Evolutionary conservation across 2,888 invertebrate genomes (phyloP).

Genomic region (Cryptosula pallasiana): DNA sequence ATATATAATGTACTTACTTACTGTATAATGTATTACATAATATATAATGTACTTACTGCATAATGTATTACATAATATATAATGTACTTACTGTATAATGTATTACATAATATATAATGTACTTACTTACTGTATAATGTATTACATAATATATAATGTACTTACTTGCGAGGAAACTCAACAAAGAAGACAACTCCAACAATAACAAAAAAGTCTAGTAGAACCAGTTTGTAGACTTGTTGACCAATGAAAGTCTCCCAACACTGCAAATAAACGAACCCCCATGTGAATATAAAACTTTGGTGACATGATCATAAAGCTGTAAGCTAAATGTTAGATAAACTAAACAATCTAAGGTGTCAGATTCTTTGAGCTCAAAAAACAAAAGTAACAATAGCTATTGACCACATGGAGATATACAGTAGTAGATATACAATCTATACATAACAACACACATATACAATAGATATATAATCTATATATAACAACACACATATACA

Average conservation of each 20-base stretch:
- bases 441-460: not conserved
- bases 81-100: too few species aligned
- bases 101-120: not conserved
- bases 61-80: too few species aligned
- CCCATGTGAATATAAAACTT: too few species aligned
- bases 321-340: too few species aligned
- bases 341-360: too few species aligned
- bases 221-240: conserved; percentile 22
- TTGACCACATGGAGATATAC: not conserved
- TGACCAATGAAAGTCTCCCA: conserved; percentile 24
- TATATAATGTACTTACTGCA: too few species aligned
- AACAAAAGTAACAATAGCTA: not conserved
- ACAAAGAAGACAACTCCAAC: conserved; percentile 21
- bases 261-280: conserved; percentile 6
- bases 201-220: conserved; percentile 22
- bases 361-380: too few species aligned
- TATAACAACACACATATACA: too few species aligned
- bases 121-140: not conserved
- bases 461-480: too few species aligned
- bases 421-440: not conserved
- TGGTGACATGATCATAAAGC: too few species aligned
- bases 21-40: too few species aligned
- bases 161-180: conserved; percentile 25
- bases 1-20: too few species aligned
- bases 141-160: not conserved